Evolutionary conservation across 2,797 vertebrate genomes (phyloP).

Genomic region (Dendrocincla tyrannina): DNA sequence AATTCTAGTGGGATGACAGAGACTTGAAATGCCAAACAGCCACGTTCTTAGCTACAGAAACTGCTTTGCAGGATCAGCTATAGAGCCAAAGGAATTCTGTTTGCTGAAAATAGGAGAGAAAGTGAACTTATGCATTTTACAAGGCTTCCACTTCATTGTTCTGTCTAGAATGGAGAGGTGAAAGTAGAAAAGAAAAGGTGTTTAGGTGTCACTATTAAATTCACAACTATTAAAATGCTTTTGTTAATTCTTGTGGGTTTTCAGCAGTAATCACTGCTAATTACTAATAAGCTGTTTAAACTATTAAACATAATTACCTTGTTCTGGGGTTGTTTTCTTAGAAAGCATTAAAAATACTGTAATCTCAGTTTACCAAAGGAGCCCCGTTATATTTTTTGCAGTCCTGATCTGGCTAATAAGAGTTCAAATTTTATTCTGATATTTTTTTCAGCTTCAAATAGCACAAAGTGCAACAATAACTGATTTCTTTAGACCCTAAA

Average conservation of each 20-base stretch:
- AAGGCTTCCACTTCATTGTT: neutral
- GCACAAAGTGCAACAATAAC: neutral
- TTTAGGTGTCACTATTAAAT: slow-evolving; percentile 5
- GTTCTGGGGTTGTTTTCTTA: neutral
- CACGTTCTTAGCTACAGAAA: neutral
- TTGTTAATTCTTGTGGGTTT: slow-evolving; percentile 4
- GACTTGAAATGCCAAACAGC: neutral
- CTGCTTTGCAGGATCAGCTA: neutral
- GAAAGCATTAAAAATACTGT: neutral
- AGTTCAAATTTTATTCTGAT: neutral
- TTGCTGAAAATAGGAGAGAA: neutral
- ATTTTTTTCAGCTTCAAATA: neutral
- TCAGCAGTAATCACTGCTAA: slow-evolving; percentile 10
- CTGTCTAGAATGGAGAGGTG: neutral
- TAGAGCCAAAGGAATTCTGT: neutral
- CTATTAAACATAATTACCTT: slow-evolving; percentile 24
- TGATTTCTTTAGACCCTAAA: neutral
- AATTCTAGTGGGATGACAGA: neutral
- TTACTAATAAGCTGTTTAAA: slow-evolving; percentile 31
- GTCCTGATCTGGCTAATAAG: neutral
- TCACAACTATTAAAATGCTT: neutral
- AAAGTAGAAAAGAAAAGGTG: neutral
- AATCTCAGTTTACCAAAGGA: neutral
- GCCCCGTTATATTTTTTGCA: neutral
- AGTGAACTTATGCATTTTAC: neutral